Base-by-base conservation (phyloP, 2,113 vertebrate species). In the Bettongia penicillata region DNA sequence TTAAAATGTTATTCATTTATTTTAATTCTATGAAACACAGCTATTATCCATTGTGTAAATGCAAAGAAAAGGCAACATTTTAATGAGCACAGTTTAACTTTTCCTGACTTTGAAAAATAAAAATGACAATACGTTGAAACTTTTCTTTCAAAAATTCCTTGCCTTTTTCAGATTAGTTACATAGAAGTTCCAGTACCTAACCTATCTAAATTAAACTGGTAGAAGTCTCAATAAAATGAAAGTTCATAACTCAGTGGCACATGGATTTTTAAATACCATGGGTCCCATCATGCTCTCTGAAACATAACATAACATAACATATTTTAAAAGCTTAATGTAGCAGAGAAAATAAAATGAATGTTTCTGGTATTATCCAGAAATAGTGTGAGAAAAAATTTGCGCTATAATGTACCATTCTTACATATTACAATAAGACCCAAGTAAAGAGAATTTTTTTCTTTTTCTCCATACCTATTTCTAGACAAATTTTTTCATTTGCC, bases 401-500 rank as follows among this genome's bases (percentile, higher is more conserved):
- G 8, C 6, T 22, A 43, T 23, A 43, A 43, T 84, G 19, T 43
- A 11, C 19, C n/a, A 84, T 84, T 84, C n/a, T 22, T 84, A 84
- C 68, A 84, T 19, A 43, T 84, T 43, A 43, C 68, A 84, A 84
- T 23, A 97, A 90, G 37, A 93, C 11, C 43, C 25, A 93, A 94
- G 51, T 68, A 50, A 94, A 14, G 26, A 89, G 7, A 93, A 91
- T 5, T 28, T n/a, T 24, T 96, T 96, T 22, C 7, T 95, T 94
- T 91, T 53, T 97, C 11, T 49, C 43, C 90, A 2, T 3, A 94
- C 28, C 43, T 92, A 31, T 2, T 43, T 93, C 93, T 90, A 50
- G 95, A 77, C 89, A 94, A 97, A n/a, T 24, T 96, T 92, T 68
- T 53, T 51, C 68, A 93, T 53, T 90, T 94, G 31, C 49, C 5